Conservation (phyloP, 2,113 vertebrate genomes). For the Phoenicopterus ruber region DNA sequence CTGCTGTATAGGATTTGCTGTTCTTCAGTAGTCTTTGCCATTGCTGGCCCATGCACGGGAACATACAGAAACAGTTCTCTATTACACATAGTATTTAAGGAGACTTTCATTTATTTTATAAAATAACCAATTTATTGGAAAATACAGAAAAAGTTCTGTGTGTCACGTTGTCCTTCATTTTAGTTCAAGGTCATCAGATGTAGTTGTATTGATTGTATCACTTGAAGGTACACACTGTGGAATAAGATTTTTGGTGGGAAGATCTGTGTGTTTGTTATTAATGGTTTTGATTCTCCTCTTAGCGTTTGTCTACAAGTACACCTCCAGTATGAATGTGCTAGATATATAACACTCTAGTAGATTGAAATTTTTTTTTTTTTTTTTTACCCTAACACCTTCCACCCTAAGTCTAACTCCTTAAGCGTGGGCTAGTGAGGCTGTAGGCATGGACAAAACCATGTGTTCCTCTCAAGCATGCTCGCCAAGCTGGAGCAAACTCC, state of each 20-base stretch:
- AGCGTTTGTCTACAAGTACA: neutral
- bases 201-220: neutral
- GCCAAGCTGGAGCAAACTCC: neutral
- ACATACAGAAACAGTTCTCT: neutral
- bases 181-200: neutral
- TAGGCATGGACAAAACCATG: neutral
- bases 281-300: neutral
- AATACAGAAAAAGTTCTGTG: neutral
- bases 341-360: neutral
- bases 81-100: neutral
- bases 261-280: neutral
- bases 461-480: neutral
- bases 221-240: neutral
- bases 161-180: neutral
- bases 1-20: neutral
- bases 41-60: neutral
- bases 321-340: neutral
- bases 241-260: neutral
- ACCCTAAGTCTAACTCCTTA: neutral
- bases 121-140: neutral
- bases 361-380: neutral
- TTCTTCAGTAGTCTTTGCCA: neutral
- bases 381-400: neutral
- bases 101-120: neutral
- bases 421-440: neutral